Percentiles rank a stretch among this genome's conserved stretches.
Conservation (phyloP, 2,888 invertebrate species). For the Abscondita cerata region DNA sequence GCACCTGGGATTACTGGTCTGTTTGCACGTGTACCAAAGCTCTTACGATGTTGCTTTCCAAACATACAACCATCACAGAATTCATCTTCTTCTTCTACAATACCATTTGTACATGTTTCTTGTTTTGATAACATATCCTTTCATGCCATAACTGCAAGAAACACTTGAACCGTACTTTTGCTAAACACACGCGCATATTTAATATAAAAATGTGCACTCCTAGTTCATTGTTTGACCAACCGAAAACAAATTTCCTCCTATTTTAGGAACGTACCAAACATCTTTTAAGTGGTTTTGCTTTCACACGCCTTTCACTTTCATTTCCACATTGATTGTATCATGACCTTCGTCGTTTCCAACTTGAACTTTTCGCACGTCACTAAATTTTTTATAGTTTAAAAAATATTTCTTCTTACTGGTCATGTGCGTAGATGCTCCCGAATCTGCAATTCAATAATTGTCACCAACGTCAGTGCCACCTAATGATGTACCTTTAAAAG, state of each 20-base stretch:
- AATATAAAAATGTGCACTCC: too few relatives aligned
- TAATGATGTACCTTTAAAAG: too few relatives aligned
- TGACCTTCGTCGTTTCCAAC: not conserved
- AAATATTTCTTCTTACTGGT: not conserved
- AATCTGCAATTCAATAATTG: not conserved
- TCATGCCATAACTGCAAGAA: not conserved
- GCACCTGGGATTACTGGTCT: conserved; percentile 14
- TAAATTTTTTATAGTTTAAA: not conserved
- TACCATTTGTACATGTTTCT: conserved; percentile 1
- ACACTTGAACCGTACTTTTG: too few relatives aligned
- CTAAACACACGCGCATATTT: too few relatives aligned
- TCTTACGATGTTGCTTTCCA: not conserved
- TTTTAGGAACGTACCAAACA: not conserved
- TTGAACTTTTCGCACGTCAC: not conserved
- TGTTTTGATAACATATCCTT: not conserved
- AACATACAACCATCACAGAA: not conserved
- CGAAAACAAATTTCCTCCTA: not conserved
- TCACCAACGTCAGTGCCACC: too few relatives aligned
- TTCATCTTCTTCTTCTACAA: not conserved
- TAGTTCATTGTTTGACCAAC: not conserved
- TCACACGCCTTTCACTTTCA: not conserved
- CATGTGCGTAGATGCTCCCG: not conserved
- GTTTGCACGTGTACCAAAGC: not conserved
- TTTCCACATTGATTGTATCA: not conserved
- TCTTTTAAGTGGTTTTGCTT: not conserved